phyloP scores from a whole-genome alignment of 2,113 vertebrate species.

The Hydropotes inermis region DNA sequence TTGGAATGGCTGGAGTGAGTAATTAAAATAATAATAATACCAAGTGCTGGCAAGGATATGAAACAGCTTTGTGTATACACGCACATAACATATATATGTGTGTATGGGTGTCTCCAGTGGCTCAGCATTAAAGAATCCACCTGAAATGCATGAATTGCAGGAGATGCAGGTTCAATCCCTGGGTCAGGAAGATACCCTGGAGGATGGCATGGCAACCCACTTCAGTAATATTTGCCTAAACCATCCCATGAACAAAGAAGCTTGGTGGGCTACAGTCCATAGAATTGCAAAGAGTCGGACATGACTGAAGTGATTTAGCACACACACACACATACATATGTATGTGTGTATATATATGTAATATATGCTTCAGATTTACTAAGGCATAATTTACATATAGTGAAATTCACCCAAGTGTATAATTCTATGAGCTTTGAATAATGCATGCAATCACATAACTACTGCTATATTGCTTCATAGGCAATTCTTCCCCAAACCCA shows the following conservation, averaged over 20 bases:
- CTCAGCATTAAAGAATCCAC: background rate
- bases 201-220: background rate
- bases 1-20: background rate
- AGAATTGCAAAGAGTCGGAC: background rate
- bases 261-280: background rate
- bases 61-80: background rate
- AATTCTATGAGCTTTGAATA: background rate
- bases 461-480: background rate
- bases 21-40: background rate
- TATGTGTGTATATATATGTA: background rate
- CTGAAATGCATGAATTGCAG: background rate
- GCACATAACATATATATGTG: background rate
- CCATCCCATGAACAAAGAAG: background rate
- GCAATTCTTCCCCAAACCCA: background rate
- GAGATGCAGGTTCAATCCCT: background rate
- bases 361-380: background rate
- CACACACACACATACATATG: too few species aligned
- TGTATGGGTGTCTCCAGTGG: background rate
- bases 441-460: background rate
- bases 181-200: background rate
- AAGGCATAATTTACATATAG: background rate
- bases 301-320: background rate
- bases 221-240: background rate
- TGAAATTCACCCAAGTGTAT: background rate
- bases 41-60: background rate